phyloP scores from a whole-genome alignment of 30 jellyfish, hydroid and myxozoan species.

The Nemopilema nomurai region DNA sequence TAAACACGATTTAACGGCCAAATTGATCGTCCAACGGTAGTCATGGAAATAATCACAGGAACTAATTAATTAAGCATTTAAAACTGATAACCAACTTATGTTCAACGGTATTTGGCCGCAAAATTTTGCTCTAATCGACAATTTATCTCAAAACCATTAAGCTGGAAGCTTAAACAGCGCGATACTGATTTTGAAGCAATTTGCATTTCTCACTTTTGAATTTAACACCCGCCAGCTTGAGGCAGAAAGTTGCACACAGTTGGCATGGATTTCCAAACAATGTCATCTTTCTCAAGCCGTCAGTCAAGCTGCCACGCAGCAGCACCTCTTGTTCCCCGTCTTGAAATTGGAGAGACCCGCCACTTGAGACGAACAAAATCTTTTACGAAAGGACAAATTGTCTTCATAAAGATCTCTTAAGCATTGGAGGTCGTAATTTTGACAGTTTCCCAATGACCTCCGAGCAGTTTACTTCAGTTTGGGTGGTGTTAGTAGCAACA shows the following conservation, averaged over 20 bases:
- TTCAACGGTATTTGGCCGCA: background rate
- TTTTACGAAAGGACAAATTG: too few relatives aligned
- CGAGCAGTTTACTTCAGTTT: too few relatives aligned
- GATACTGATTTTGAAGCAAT: background rate
- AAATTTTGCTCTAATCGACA: background rate
- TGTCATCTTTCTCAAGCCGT: background rate
- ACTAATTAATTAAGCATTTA: background rate
- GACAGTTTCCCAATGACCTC: too few relatives aligned
- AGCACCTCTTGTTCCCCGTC: background rate
- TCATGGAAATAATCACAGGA: background rate
- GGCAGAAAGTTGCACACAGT: background rate
- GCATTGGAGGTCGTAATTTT: too few relatives aligned
- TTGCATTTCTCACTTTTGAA: background rate
- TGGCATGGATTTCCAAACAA: background rate
- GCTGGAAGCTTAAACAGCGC: background rate
- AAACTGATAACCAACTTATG: background rate
- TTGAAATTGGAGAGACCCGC: too few relatives aligned
- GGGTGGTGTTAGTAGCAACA: too few relatives aligned
- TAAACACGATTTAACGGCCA: background rate
- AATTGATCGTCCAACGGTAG: background rate
- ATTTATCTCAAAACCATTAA: background rate
- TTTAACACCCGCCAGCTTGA: background rate
- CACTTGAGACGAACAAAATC: too few relatives aligned
- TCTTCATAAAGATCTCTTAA: too few relatives aligned
- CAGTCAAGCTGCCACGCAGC: background rate